Base-by-base conservation (phyloP, 2,797 vertebrate genomes). In the Clarias platycephalus region DNA sequence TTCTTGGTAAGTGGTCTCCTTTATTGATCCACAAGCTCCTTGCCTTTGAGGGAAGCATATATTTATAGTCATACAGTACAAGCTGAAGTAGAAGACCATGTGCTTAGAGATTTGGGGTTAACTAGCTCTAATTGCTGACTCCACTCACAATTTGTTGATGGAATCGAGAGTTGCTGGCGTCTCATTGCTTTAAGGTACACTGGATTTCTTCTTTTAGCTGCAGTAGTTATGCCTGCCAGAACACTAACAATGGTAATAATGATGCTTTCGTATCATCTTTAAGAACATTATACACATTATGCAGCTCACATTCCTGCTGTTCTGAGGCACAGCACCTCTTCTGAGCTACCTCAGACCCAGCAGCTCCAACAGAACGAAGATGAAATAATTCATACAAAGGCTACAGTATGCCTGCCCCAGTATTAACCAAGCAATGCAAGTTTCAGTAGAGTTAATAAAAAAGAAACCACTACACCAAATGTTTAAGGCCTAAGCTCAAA, bases 1-100 rank as follows among this genome's bases (percentile, higher is more conserved):
- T 77, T 60, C 20, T 60, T 60, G 31, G 12, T n/a, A 22, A 62
- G 31, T 37, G 13, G 5, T 12, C 57, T 40, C 57, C 31, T 62
- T n/a, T 78, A 62, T 62, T 24, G 12, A 62, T 24, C 75, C 24
- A 77, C 76, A 60, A 77, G 57, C 31, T 60, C 75, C 10, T 40
- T 62, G 34, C 22, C 12, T 78, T 40, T 58, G 58, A 22, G 53
- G 9, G 3, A 76, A 22, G 9, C 26, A 34, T 22, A 12, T 20
- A 70, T 37, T 70, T 40, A 12, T 22, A 15, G 31, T 22, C 34
- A 68, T n/a, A 49, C 5, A 10, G 40, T n/a, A 49, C 5, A 10
- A 40, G 37, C 24, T 24, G 37, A 70, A 1, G 12, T 49, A 53
- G 24, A n/a, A 70, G 34, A 70, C 34, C 34, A 68, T n/a, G 4